Percentiles rank a stretch among this genome's conserved stretches.
Conservation (phyloP, 2,113 vertebrate genomes). For the Protobothrops mucrosquamatus region DNA sequence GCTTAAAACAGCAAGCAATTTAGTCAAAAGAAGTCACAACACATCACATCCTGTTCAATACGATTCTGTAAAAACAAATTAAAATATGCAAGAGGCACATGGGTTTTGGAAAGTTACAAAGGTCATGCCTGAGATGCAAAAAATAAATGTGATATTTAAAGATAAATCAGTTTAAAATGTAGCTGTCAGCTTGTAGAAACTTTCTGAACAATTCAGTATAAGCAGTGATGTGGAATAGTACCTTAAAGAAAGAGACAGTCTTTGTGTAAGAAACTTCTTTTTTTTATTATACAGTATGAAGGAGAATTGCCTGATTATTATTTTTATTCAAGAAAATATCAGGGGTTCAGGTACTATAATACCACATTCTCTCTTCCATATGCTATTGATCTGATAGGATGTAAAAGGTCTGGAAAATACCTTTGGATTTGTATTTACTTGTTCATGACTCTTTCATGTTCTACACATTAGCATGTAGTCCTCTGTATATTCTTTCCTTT, state of each 20-base stretch:
- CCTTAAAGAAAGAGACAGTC: neutral
- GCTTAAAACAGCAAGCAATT: constrained; percentile 15
- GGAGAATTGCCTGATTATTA: neutral
- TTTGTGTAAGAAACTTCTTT: neutral
- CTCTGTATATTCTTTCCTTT: neutral
- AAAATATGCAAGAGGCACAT: neutral
- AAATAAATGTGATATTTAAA: neutral
- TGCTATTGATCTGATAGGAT: neutral
- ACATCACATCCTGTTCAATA: constrained; percentile 4
- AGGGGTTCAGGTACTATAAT: neutral
- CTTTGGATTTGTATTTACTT: neutral
- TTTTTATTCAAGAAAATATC: neutral
- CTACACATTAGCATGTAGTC: neutral
- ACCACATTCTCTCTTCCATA: neutral
- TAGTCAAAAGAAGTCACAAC: constrained; percentile 13
- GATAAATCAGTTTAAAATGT: neutral
- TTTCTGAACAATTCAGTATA: neutral
- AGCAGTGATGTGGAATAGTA: neutral
- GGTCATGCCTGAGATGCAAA: neutral
- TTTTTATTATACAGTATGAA: neutral
- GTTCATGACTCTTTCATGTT: neutral
- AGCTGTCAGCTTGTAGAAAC: neutral
- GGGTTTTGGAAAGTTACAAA: neutral
- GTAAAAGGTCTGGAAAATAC: neutral
- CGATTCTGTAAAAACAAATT: neutral